Percentiles rank a stretch among this genome's conserved stretches.
Conservation (phyloP, 2,797 vertebrate species). For the Sebastes goodei region DNA sequence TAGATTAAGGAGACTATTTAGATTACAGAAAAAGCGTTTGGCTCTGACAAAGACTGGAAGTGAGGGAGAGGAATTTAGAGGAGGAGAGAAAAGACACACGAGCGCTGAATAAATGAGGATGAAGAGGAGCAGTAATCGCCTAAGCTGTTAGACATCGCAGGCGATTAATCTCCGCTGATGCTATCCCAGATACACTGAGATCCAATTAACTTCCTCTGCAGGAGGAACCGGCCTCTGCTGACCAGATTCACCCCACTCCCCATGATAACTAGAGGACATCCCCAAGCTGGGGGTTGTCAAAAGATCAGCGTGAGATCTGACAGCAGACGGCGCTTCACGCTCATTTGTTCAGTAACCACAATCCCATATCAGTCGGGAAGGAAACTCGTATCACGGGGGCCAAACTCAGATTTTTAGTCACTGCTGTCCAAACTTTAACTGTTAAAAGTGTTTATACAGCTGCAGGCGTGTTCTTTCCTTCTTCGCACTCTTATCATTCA, state of each 20-base stretch:
- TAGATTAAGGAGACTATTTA: not conserved
- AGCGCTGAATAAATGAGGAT: constrained; percentile 51
- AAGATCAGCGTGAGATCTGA: constrained; percentile 43
- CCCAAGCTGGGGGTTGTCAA: constrained; percentile 32
- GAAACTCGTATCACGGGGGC: constrained; percentile 27
- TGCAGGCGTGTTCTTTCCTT: constrained; percentile 55
- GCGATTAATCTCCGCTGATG: constrained; percentile 67
- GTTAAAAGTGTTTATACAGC: constrained; percentile 69
- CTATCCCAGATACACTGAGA: constrained; percentile 60
- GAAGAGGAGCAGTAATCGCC: constrained; percentile 56
- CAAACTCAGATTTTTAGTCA: constrained; percentile 9
- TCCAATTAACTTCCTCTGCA: constrained; percentile 71
- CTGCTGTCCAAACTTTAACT: constrained; percentile 28
- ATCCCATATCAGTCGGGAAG: not conserved
- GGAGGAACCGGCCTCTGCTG: constrained; percentile 33
- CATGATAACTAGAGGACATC: constrained; percentile 35
- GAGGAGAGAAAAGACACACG: constrained; percentile 23
- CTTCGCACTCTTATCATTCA: constrained; percentile 55
- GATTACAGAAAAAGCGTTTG: not conserved
- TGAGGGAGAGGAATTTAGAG: constrained; percentile 5
- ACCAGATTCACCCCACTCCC: constrained; percentile 16
- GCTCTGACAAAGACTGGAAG: constrained; percentile 10
- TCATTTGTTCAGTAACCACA: constrained; percentile 42
- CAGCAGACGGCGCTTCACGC: constrained; percentile 23
- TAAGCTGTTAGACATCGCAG: constrained; percentile 61